Base-by-base conservation (phyloP, 2,113 vertebrate species). In the Dascyllus trimaculatus region DNA sequence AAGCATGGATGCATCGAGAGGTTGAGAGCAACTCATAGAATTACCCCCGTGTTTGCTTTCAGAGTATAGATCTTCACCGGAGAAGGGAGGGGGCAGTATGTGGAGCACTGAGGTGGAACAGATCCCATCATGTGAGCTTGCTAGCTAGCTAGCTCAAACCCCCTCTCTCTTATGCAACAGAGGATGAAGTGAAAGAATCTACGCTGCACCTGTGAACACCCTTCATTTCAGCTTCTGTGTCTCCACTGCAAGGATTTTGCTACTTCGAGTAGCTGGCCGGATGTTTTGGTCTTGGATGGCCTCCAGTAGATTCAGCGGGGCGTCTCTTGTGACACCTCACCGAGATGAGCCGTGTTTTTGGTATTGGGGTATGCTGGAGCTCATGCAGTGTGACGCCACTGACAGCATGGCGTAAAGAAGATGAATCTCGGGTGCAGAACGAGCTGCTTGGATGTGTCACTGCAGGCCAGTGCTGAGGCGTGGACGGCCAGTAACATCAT, bases 11-110 rank as follows among this genome's bases (percentile, higher is more conserved):
- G 87, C 85, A 82, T 82, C 46, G 75, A 78, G 53, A 85, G 84
- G 79, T 81, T 87, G 65, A 62, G 76, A 72, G 58, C 74, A 56
- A 79, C 88, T 93, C 78, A 88, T 88, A 91, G 91, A 93, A 89
- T 91, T 90, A 93, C 88, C 75, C 82, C 35, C 68, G 69, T 91
- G 89, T 91, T 89, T 92, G 89, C 85, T 88, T 72, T 89, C 80
- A 80, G 83, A 82, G 83, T 90, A 87, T 86, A 84, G 84, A 88
- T 89, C 71, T 68, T 71, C 75, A 48, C 13, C 26, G 69, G 38
- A 58, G 70, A 17, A 19, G 24, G 64, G 56, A 2, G 74, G 52
- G 66, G 60, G 48, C 19, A 63, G 77, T 72, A 69, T 80, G 65
- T 45, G 32, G 79, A 81, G 81, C 87, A 71, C 65, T 74, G 76